A percentile compares a stretch with the other conserved stretches of the same genome.
Evolutionary conservation across 2,797 vertebrate genomes (phyloP).

Genomic region (Dromococcyx pavoninus): DNA sequence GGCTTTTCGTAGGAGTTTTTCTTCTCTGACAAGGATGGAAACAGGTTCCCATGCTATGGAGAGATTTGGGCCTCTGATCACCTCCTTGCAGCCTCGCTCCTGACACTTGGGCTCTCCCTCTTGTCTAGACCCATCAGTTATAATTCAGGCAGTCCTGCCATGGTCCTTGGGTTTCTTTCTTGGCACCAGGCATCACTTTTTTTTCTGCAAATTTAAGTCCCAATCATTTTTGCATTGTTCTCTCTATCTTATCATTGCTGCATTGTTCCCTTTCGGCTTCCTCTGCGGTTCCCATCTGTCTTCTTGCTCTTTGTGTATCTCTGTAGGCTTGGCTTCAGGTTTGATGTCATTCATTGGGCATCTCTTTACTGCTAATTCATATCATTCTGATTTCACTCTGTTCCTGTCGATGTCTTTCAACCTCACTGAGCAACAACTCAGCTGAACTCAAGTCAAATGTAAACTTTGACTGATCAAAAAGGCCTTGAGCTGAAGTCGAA

Average conservation of each 20-base stretch:
- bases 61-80: neutral
- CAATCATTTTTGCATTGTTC: slow-evolving; percentile 28
- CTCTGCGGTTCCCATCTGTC: neutral
- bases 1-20: neutral
- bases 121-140: neutral
- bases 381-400: neutral
- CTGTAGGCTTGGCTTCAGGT: neutral
- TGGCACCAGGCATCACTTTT: neutral
- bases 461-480: neutral
- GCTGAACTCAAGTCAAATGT: neutral
- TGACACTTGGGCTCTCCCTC: neutral
- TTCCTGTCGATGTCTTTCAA: neutral
- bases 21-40: neutral
- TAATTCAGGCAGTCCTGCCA: neutral
- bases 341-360: neutral
- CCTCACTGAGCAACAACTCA: neutral
- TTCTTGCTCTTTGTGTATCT: neutral
- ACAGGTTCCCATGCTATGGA: fast-evolving
- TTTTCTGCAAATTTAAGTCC: neutral
- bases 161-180: neutral
- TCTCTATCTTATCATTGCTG: slow-evolving; percentile 39
- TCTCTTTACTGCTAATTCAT: neutral
- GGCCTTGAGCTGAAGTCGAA: neutral
- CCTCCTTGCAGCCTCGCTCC: neutral
- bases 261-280: slow-evolving; percentile 17